Evolutionary conservation across 2,797 vertebrate species (phyloP).

Genomic region (Nyctibius grandis): DNA sequence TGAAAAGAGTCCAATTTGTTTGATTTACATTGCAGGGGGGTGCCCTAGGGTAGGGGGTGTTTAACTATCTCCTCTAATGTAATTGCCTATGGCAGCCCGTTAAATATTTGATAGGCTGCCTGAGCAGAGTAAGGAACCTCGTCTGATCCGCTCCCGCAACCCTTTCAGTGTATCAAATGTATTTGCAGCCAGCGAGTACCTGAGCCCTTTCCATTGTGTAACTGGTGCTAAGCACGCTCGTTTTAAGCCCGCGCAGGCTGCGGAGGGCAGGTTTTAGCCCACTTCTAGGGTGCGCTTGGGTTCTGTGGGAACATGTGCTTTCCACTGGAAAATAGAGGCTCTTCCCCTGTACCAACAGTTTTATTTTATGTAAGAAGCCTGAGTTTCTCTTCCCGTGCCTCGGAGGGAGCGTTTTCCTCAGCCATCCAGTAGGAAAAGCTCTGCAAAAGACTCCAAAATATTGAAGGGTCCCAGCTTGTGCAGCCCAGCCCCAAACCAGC

Average conservation of each 20-base stretch:
- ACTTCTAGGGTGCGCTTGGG: rapidly evolving
- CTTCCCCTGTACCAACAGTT: rapidly evolving
- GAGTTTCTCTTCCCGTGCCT: not conserved
- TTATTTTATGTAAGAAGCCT: not conserved
- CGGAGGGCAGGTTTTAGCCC: not conserved
- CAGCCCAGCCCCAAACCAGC: not conserved
- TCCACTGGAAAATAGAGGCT: not conserved
- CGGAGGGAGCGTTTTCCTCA: not conserved
- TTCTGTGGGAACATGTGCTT: rapidly evolving
- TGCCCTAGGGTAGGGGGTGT: slow-evolving; percentile 83
- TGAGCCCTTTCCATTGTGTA: slow-evolving; percentile 12
- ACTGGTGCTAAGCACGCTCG: not conserved
- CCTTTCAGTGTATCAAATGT: slow-evolving; percentile 43
- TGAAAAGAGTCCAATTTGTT: slow-evolving; percentile 87
- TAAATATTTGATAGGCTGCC: slow-evolving; percentile 95
- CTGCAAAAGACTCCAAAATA: not conserved
- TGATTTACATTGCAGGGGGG: slow-evolving; percentile 81
- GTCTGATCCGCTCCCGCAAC: slow-evolving; percentile 57
- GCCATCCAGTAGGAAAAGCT: not conserved
- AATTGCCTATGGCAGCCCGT: slow-evolving; percentile 89
- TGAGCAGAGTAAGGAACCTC: slow-evolving; percentile 84
- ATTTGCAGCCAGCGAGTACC: slow-evolving; percentile 32
- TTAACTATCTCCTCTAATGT: slow-evolving; percentile 92
- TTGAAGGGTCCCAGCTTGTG: not conserved
- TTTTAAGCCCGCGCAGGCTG: not conserved